Base-by-base conservation (phyloP, 2,113 vertebrate genomes). In the Cryptomyrus ogoouensis region DNA sequence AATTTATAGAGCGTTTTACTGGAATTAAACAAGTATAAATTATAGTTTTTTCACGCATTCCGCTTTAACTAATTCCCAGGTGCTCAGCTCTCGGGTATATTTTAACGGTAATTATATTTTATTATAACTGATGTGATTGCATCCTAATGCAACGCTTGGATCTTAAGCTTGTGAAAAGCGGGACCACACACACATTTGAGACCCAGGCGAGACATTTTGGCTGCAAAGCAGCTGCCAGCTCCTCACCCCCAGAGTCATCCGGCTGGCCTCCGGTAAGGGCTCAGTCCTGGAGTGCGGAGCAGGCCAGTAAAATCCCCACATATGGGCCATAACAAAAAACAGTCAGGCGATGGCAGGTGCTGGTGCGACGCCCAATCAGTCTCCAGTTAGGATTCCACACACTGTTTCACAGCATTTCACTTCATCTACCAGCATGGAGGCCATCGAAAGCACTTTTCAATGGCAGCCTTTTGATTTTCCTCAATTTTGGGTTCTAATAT, bases 291-390 rank as follows among this genome's bases (percentile, higher is more conserved):
- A n/a, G 87, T 13, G 62, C 62, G 10, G 62, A 70, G 89, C 87
- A 89, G 86, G 88, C 91, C 90, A 91, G 92, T 92, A 93, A 94
- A 94, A 92, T 66, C 89, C 88, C 88, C 92, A 83, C 91, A 93
- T 92, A 91, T 89, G 88, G 87, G 91, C 93, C 92, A 93, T 90
- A 92, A 39, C 53, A 91, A 88, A 90, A 91, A 39, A 90, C 91
- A 92, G 92, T 91, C 93, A 92, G 92, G 91, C 88, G 90, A 89
- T 92, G 89, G 90, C 70, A 70, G 87, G 90, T 89, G 90, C 70
- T 87, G 91, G 83, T 89, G 86, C 88, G 90, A 91, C 90, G 92
- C 90, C 58, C 91, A 91, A 88, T 89, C 90, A 88, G 4, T 12
- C 17, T 31, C 53, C 52, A 10, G 52, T 91, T 90, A 92, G 91